Evolutionary conservation across 2,113 vertebrate species (phyloP).

Genomic region (Damaliscus lunatus): DNA sequence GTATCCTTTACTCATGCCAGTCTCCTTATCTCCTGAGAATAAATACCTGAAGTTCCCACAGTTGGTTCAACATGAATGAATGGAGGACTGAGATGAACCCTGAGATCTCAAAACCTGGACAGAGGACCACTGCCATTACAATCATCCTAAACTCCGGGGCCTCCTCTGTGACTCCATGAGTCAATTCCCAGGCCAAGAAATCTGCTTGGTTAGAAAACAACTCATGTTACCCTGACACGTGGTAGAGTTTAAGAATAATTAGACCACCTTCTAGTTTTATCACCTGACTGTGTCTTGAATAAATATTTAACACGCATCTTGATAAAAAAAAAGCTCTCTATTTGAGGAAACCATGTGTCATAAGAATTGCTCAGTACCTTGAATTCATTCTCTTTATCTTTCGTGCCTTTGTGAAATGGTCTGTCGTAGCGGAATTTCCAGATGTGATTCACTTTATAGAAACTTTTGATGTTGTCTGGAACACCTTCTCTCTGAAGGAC

Average conservation of each 20-base stretch:
- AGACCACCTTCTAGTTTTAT: not conserved
- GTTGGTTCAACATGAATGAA: not conserved
- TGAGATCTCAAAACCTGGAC: not conserved
- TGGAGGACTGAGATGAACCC: not conserved
- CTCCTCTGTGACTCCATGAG: not conserved
- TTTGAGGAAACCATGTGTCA: not conserved
- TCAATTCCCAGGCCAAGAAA: not conserved
- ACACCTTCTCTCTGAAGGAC: constrained; percentile 96
- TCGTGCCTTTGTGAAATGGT: constrained; percentile 97
- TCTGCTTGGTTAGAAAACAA: not conserved
- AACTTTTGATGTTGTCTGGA: constrained; percentile 98
- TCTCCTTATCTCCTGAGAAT: no score
- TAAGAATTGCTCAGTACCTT: constrained; percentile 84
- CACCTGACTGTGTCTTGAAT: not conserved
- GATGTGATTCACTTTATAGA: constrained; percentile 99
- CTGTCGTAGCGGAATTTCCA: constrained; percentile 98
- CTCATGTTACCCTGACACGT: not conserved
- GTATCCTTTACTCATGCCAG: not conserved
- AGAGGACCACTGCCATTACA: not conserved
- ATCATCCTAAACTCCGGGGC: not conserved
- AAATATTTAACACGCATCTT: not conserved
- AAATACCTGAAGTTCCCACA: not conserved
- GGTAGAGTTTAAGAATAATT: not conserved
- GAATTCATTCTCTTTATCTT: constrained; percentile 99
- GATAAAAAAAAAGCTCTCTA: not conserved